Percentiles rank a stretch among this genome's conserved stretches.
Conservation (phyloP, 1,140 invertebrate genomes). For the Drosophila triauraria region DNA sequence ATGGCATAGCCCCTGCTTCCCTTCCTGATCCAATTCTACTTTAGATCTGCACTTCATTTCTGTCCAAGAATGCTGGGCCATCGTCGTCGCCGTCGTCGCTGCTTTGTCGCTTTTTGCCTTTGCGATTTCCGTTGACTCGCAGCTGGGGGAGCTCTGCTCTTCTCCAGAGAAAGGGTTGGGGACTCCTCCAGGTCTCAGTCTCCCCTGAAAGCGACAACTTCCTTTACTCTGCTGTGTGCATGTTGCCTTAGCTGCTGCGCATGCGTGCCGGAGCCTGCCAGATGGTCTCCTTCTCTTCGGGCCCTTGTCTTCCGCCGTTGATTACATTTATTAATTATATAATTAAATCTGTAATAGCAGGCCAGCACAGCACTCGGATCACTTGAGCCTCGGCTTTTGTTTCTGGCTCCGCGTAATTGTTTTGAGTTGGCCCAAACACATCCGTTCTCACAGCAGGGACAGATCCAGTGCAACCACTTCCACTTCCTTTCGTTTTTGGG, state of each 20-base stretch:
- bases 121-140: constrained; percentile 75
- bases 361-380: constrained; percentile 30
- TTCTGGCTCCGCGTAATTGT: constrained; percentile 66
- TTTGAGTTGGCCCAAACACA: constrained; percentile 60
- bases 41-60: constrained; percentile 75
- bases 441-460: constrained; percentile 71
- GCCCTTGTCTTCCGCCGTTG: constrained; percentile 52
- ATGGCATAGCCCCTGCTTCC: constrained; percentile 1
- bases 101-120: constrained; percentile 48
- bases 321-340: constrained; percentile 84
- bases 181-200: constrained; percentile 1
- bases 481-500: constrained; percentile 69
- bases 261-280: constrained; percentile 71
- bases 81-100: constrained; percentile 28
- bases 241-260: constrained; percentile 42
- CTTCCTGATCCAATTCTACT: constrained; percentile 69
- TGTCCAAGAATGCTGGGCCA: constrained; percentile 61
- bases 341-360: constrained; percentile 82
- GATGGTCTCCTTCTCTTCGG: constrained; percentile 43
- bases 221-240: constrained; percentile 24
- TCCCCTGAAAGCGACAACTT: constrained; percentile 53
- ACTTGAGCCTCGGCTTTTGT: constrained; percentile 51
- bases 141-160: constrained; percentile 45
- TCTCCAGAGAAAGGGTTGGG: constrained; percentile 31
- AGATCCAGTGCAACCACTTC: constrained; percentile 65